Percentiles rank a stretch among this genome's conserved stretches.
These are phyloP conservation scores for Anoplolepis gracilipes DNA, from an alignment of 1,140 invertebrate species.

Conservation along the genomic window DNA sequence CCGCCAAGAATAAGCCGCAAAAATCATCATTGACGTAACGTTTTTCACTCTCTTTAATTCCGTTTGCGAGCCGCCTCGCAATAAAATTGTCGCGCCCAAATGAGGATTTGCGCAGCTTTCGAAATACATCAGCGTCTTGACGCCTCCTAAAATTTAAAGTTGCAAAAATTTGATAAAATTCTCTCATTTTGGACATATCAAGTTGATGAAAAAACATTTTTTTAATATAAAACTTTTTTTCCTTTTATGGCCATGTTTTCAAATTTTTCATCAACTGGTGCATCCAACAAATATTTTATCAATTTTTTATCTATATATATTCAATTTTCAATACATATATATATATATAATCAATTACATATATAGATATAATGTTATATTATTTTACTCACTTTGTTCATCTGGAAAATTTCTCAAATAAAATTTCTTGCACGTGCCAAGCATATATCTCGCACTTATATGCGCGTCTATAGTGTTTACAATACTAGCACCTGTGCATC, in stretches of 20 bases:
- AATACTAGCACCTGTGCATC: slow-evolving; percentile 94
- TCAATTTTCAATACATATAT: too few species aligned
- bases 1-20: slow-evolving; percentile 96
- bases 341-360: background rate
- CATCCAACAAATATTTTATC: too few species aligned
- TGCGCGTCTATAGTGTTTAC: slow-evolving; percentile 95
- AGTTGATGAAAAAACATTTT: too few species aligned
- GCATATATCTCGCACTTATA: slow-evolving; percentile 92
- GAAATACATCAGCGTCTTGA: slow-evolving; percentile 97
- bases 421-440: slow-evolving; percentile 96
- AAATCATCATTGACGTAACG: slow-evolving; percentile 93
- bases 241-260: too few species aligned
- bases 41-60: slow-evolving; percentile 95
- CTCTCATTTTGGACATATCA: too few species aligned
- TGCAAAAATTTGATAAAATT: background rate
- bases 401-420: slow-evolving; percentile 90
- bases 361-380: too few species aligned
- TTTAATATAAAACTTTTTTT: too few species aligned
- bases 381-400: slow-evolving; percentile 84
- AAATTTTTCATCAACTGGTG: too few species aligned
- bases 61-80: slow-evolving; percentile 91
- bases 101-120: slow-evolving; percentile 95
- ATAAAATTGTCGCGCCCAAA: slow-evolving; percentile 95
- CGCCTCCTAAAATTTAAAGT: slow-evolving; percentile 83
- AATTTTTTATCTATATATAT: too few species aligned